phyloP scores from a whole-genome alignment of 2,113 vertebrate species.

The Microtus richardsoni region DNA sequence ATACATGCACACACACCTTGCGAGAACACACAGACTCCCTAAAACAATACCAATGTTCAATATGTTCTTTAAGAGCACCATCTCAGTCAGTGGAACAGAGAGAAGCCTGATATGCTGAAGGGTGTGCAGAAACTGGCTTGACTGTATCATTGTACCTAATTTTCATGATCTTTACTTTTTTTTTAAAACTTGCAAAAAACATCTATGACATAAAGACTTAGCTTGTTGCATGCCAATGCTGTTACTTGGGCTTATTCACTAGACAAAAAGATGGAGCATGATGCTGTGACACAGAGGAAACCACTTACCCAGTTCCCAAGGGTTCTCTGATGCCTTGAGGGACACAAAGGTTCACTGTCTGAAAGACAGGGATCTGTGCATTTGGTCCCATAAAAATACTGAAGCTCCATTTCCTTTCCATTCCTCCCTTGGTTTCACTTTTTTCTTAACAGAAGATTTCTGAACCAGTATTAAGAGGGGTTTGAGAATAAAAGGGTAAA shows the following conservation, averaged over 20 bases:
- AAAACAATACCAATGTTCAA: not conserved
- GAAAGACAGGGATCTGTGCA: not conserved
- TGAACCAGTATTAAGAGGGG: not conserved
- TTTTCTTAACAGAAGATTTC: conserved; percentile 1
- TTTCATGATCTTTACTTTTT: conserved; percentile 1
- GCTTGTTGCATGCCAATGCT: not conserved
- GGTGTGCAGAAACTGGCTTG: not conserved
- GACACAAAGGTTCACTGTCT: not conserved
- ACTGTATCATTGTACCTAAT: not conserved
- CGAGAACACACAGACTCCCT: not conserved
- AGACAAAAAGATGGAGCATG: not conserved
- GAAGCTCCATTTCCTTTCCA: not conserved
- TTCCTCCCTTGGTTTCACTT: not conserved
- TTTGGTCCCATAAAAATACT: not conserved
- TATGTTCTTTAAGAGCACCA: not conserved
- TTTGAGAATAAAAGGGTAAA: not conserved
- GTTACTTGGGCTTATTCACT: not conserved
- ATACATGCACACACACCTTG: not conserved
- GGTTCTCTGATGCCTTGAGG: not conserved
- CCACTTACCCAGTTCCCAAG: not conserved
- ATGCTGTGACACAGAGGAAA: not conserved
- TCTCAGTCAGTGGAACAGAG: not conserved
- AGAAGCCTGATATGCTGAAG: not conserved
- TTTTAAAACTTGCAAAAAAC: not conserved
- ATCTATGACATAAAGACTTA: not conserved